Evolutionary conservation across 2,113 vertebrate genomes (phyloP).

Genomic region (Regulus satrapa): DNA sequence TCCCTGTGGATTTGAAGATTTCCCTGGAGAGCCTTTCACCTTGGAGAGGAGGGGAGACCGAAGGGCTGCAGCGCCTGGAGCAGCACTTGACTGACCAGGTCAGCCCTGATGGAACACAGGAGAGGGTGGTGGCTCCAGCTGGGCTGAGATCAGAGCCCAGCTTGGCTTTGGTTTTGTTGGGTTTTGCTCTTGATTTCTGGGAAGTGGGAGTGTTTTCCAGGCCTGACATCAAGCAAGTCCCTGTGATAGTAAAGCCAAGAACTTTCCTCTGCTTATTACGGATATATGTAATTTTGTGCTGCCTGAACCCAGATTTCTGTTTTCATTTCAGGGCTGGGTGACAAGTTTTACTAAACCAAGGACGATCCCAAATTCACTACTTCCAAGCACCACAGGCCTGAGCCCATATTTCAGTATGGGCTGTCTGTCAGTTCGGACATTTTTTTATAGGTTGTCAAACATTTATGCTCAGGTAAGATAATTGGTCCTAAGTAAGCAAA

Average conservation of each 20-base stretch:
- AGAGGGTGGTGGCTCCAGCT: neutral
- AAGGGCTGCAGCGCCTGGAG: slow-evolving; percentile 49
- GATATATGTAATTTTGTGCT: neutral
- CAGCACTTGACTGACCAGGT: slow-evolving; percentile 60
- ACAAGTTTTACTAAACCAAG: slow-evolving; percentile 86
- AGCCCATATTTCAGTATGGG: slow-evolving; percentile 91
- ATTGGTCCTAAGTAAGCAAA: neutral
- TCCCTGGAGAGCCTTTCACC: neutral
- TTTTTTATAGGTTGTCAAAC: slow-evolving; percentile 90
- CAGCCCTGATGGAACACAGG: neutral
- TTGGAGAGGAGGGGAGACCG: slow-evolving; percentile 57
- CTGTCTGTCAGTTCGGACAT: slow-evolving; percentile 89
- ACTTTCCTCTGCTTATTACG: neutral
- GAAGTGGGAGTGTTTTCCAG: neutral
- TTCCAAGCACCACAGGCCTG: slow-evolving; percentile 90
- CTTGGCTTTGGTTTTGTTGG: neutral
- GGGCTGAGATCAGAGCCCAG: neutral
- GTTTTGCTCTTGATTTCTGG: neutral
- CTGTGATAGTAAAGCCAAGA: neutral
- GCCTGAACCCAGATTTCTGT: neutral
- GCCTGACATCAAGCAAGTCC: neutral
- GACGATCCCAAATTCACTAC: slow-evolving; percentile 87
- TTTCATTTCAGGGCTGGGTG: slow-evolving; percentile 83
- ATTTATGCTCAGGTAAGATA: slow-evolving; percentile 89
- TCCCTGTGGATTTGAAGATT: slow-evolving; percentile 46